Percentiles rank a stretch among this genome's conserved stretches.
phyloP scores from a whole-genome alignment of 2,113 vertebrate genomes.

The Xerus inauris region DNA sequence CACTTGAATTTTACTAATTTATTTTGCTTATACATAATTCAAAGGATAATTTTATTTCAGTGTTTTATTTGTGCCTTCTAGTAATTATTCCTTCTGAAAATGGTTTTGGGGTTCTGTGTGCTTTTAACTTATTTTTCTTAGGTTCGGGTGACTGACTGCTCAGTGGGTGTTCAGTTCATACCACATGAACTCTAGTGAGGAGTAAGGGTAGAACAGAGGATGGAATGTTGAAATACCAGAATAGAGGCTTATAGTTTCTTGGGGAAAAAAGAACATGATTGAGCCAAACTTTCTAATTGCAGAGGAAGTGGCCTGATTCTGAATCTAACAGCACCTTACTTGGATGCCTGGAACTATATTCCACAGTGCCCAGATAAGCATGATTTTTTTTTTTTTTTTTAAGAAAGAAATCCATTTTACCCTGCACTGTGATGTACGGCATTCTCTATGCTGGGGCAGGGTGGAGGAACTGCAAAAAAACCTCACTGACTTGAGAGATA shows the following conservation, averaged over 20 bases:
- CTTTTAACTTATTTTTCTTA: constrained; percentile 41
- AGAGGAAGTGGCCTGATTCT: constrained; percentile 34
- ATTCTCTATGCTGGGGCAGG: not conserved
- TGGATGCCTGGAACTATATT: constrained; percentile 29
- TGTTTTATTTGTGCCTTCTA: constrained; percentile 45
- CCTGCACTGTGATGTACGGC: not conserved
- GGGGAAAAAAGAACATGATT: not conserved
- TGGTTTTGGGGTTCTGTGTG: not conserved
- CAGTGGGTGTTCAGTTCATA: not conserved
- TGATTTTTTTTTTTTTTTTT: not conserved
- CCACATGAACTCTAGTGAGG: not conserved
- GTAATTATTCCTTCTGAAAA: constrained; percentile 64
- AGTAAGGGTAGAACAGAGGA: not conserved
- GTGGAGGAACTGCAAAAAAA: not conserved
- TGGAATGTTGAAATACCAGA: constrained; percentile 26
- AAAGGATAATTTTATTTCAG: constrained; percentile 53
- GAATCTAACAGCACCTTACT: not conserved
- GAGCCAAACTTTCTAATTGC: constrained; percentile 25
- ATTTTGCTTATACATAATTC: constrained; percentile 59
- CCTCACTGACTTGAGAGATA: not conserved
- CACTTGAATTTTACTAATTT: constrained; percentile 62
- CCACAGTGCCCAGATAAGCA: not conserved
- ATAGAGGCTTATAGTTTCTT: not conserved
- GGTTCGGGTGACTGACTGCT: not conserved
- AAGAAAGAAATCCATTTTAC: constrained; percentile 7